Base-by-base conservation (phyloP, 2,888 invertebrate species). In the Mythimna vitellina region DNA sequence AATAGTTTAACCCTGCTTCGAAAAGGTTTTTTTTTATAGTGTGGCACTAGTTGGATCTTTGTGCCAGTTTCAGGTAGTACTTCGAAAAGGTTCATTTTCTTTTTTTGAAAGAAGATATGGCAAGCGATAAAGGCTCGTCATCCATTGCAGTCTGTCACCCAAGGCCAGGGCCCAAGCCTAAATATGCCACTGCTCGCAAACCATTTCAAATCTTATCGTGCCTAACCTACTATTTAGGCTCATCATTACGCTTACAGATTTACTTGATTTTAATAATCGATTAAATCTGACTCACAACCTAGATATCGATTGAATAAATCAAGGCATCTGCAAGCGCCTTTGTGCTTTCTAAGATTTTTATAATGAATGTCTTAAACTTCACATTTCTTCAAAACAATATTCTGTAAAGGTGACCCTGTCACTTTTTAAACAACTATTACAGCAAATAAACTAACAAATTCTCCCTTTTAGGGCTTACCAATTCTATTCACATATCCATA, bases 341-440 rank as follows among this genome's bases (percentile, higher is more conserved):
- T 12, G 7, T 22, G 25, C 12, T 12, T 32, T 32, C n/a, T 25
- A 51, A 29, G 22, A 42, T 61, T 57, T 51, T 38, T 25, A 14
- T 29, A 25, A 49, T 29, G 20, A 32, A 54, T 29, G 14, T 29
- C n/a, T 54, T 3, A 14, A 32, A 46, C 12, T 4, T 22, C 10
- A 25, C 1, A 46, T 32, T 57, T 60, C 14, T 54, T 32, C 9
- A 35, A 42, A 69, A 57, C 10, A 32, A 35, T 5, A 22, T 35
- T 35, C 9, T 51, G 49, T 42, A 1, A 53, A 53, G 20, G 7
- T 35, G 35, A 67, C 38, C 60, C 29, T 75, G 51, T 20, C 51
- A 75, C 8, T 6, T 51, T 51, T 54, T 51, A 35, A 17, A 76
- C 5, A 3, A 61, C 42, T 57, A 56, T 42, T 42, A 67, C 25